Conservation (phyloP, 2,113 vertebrate genomes). For the Pteruthius melanotis region DNA sequence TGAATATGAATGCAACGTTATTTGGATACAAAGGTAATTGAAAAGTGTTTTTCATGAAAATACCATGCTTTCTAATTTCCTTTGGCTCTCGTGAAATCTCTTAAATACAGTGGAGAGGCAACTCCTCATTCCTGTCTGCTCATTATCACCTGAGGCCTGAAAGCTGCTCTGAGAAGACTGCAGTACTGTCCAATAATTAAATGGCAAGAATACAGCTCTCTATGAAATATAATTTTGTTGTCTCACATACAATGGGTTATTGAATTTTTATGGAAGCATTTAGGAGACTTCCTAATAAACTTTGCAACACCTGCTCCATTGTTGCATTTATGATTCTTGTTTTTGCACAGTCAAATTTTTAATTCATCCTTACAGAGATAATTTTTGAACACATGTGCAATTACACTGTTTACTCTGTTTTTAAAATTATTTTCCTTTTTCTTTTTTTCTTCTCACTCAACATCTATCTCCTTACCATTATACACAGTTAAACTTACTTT, state of each 20-base stretch:
- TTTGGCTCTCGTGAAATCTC: neutral
- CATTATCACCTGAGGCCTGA: neutral
- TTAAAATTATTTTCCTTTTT: neutral
- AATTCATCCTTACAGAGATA: neutral
- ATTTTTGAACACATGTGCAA: neutral
- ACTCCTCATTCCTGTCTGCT: neutral
- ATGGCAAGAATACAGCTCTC: neutral
- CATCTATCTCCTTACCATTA: neutral
- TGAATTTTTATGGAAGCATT: neutral
- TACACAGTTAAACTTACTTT: neutral
- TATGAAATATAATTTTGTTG: neutral
- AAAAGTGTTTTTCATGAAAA: neutral
- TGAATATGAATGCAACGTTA: neutral
- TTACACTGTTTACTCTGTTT: neutral
- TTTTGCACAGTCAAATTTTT: neutral
- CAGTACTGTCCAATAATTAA: neutral
- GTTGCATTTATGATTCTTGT: neutral
- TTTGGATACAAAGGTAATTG: neutral
- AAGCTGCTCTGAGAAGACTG: neutral
- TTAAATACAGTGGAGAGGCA: neutral
- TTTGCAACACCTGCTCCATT: neutral
- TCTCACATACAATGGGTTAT: neutral
- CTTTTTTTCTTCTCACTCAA: neutral
- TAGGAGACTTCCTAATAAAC: constrained; percentile 1
- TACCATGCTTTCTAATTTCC: neutral